phyloP scores from a whole-genome alignment of 2,888 invertebrate species.

The Agriopis marginaria region DNA sequence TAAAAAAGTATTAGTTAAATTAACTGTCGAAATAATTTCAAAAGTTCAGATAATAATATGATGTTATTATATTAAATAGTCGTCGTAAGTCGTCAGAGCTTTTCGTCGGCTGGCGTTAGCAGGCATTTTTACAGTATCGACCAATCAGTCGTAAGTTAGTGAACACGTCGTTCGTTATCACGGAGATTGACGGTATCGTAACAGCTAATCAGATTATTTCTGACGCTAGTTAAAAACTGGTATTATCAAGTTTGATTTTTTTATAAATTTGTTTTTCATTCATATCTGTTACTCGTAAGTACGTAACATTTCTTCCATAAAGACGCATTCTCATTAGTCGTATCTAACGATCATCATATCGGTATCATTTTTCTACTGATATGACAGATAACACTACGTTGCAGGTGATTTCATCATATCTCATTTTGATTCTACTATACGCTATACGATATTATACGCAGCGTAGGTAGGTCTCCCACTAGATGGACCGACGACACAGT shows the following conservation, averaged over 20 bases:
- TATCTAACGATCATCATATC: background rate
- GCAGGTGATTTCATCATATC: background rate
- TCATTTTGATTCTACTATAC: too few species aligned
- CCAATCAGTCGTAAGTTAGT: background rate
- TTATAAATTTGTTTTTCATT: background rate
- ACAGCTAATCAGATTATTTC: background rate
- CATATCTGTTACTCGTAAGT: background rate
- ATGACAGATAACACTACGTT: background rate
- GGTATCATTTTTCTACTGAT: background rate
- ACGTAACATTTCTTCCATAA: too few species aligned
- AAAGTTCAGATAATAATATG: too few species aligned
- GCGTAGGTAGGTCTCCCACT: too few species aligned
- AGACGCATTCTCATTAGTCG: background rate
- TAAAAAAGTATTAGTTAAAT: too few species aligned
- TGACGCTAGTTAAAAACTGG: background rate
- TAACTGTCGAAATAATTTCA: too few species aligned
- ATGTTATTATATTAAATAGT: too few species aligned
- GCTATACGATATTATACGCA: too few species aligned
- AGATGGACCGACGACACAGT: too few species aligned
- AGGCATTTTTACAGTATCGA: background rate
- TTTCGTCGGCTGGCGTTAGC: too few species aligned
- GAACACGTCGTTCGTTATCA: background rate
- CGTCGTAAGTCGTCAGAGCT: too few species aligned
- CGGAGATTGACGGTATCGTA: background rate
- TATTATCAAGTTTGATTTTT: background rate